Conservation (phyloP, 1,140 invertebrate species). For the Drosophila quadrilineata region DNA sequence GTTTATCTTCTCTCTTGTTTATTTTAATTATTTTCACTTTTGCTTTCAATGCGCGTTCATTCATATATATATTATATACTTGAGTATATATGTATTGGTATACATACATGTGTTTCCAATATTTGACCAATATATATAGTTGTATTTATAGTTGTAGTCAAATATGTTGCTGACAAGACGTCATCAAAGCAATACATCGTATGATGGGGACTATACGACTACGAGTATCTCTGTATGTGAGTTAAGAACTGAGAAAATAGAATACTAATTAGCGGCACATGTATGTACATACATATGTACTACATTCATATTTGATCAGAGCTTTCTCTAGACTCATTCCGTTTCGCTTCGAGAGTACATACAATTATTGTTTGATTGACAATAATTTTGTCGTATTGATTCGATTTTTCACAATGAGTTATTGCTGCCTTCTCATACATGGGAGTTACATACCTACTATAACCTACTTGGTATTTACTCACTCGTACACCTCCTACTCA, state of each 20-base stretch:
- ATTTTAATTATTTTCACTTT: constrained; percentile 58
- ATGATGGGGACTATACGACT: too few species aligned
- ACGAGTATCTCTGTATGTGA: too few species aligned
- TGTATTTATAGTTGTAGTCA: neutral
- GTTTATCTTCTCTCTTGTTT: constrained; percentile 11
- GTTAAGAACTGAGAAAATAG: too few species aligned
- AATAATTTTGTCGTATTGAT: constrained; percentile 68
- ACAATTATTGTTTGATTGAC: constrained; percentile 58
- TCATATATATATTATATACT: neutral
- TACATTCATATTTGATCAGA: neutral
- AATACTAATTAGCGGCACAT: neutral
- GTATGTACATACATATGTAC: too few species aligned
- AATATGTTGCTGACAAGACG: neutral
- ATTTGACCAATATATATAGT: neutral
- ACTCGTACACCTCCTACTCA: neutral
- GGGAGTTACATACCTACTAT: constrained; percentile 4
- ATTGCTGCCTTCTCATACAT: neutral
- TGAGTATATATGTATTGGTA: neutral
- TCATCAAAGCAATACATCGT: neutral
- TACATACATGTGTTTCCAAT: too few species aligned
- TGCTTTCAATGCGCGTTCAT: constrained; percentile 47
- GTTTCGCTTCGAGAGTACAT: neutral
- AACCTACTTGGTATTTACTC: neutral
- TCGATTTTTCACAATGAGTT: constrained; percentile 44
- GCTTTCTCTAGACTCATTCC: neutral